These are phyloP conservation scores for Butorides virescens DNA, from an alignment of 2,113 vertebrate species.

Conservation along the genomic window DNA sequence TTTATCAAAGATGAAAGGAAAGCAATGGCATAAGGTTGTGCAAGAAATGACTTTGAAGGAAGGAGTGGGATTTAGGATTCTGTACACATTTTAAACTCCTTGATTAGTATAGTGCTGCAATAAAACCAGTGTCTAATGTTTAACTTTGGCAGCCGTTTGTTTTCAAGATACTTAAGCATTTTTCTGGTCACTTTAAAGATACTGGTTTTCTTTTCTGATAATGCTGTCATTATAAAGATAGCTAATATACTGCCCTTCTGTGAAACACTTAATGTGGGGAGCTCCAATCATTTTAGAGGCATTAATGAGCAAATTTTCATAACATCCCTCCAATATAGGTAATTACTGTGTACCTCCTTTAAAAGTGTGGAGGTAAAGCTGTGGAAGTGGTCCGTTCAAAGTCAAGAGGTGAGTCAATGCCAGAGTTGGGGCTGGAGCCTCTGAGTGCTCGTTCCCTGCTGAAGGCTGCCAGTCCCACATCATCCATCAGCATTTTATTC, in stretches of 20 bases:
- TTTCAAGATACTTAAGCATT: not conserved
- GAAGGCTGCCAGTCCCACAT: not conserved
- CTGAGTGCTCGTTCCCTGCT: not conserved
- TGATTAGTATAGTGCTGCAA: not conserved
- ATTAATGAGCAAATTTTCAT: not conserved
- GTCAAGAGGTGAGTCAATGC: not conserved
- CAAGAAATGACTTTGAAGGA: not conserved
- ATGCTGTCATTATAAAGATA: not conserved
- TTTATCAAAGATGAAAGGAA: not conserved
- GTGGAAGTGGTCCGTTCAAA: not conserved
- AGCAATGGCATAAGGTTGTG: not conserved
- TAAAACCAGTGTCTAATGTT: not conserved
- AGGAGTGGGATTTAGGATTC: not conserved
- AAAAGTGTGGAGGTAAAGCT: not conserved
- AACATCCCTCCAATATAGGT: not conserved
- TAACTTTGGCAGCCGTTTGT: not conserved
- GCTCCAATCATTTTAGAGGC: not conserved
- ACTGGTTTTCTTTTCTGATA: not conserved
- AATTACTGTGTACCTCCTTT: not conserved
- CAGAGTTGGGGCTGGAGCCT: not conserved
- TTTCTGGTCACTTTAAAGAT: not conserved
- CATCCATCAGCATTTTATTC: not conserved
- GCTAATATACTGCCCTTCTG: not conserved
- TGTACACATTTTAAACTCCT: not conserved
- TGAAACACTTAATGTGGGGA: not conserved